Evolutionary conservation across 2,797 vertebrate species (phyloP).

Genomic region (Margarornis squamiger): DNA sequence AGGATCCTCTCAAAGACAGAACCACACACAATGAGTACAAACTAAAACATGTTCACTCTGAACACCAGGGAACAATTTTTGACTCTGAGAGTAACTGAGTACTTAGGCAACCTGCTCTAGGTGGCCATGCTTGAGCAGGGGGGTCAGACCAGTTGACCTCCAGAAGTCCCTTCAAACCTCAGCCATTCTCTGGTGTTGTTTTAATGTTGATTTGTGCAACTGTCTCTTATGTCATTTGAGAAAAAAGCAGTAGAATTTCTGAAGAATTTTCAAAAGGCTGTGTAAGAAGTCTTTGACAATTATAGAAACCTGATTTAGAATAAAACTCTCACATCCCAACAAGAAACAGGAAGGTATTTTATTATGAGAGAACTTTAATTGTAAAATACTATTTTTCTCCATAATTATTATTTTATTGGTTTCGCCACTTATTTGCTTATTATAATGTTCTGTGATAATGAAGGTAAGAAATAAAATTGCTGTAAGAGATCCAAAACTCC

Average conservation of each 20-base stretch:
- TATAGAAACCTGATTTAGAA: neutral
- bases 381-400: neutral
- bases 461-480: neutral
- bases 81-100: neutral
- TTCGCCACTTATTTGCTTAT: neutral
- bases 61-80: neutral
- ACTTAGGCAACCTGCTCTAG: neutral
- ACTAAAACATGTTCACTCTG: neutral
- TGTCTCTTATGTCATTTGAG: neutral
- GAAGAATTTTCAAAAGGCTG: neutral
- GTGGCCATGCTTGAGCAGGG: fast-evolving
- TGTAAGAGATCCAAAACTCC: neutral
- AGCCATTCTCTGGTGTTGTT: neutral
- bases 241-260: neutral
- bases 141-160: neutral
- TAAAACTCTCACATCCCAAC: neutral
- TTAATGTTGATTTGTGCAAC: neutral
- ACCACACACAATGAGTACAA: neutral
- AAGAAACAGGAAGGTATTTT: neutral
- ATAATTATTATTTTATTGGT: neutral
- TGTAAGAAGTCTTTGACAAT: neutral
- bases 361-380: neutral
- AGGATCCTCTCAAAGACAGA: neutral
- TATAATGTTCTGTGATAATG: neutral
- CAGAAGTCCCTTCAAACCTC: neutral